A percentile compares a stretch with the other conserved stretches of the same genome.
Evolutionary conservation across 2,113 vertebrate genomes (phyloP).

Genomic region (Platanista minor): DNA sequence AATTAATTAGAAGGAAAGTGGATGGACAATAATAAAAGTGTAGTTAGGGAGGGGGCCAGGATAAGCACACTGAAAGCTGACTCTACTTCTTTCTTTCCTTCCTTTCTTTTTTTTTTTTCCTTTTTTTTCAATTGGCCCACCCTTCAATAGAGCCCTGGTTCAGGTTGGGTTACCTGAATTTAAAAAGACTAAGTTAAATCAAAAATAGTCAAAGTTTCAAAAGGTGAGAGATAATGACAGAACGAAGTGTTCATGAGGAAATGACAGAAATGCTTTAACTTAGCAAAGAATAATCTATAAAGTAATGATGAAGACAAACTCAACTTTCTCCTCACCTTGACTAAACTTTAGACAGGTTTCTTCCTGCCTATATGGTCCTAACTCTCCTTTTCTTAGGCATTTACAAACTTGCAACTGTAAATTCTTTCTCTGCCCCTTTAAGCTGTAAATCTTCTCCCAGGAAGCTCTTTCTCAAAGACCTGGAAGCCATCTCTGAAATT

Average conservation of each 20-base stretch:
- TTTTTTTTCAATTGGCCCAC: neutral
- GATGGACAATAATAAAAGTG: neutral
- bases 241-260: neutral
- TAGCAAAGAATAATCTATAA: neutral
- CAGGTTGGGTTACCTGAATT: neutral
- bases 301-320: neutral
- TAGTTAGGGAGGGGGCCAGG: neutral
- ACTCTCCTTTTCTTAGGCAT: neutral
- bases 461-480: neutral
- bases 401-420: neutral
- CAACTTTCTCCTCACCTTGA: neutral
- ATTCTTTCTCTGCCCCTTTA: neutral
- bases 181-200: neutral
- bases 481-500: neutral
- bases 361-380: neutral
- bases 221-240: neutral
- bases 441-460: neutral
- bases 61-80: neutral
- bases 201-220: neutral
- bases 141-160: neutral
- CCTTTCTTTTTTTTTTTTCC: too few relatives aligned
- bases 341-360: neutral
- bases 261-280: neutral
- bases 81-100: too few relatives aligned
- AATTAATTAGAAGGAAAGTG: neutral